phyloP scores from a whole-genome alignment of 2,888 invertebrate genomes.

The Andrena fulva region DNA sequence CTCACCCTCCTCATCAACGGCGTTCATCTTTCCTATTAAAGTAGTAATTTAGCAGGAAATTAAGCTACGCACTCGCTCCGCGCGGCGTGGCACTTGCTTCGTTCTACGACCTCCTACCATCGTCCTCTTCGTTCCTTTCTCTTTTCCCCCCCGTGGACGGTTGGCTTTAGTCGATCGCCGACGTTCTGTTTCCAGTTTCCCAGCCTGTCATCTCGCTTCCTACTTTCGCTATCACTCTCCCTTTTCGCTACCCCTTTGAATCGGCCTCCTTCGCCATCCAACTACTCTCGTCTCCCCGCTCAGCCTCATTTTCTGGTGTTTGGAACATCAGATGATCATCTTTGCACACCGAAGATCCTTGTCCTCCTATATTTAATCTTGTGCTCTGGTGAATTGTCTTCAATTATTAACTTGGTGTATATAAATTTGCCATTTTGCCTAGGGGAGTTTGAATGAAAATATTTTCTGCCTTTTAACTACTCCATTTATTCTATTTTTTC shows the following conservation, averaged over 20 bases:
- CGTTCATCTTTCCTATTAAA: slow-evolving; percentile 85
- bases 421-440: too few relatives aligned
- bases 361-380: too few relatives aligned
- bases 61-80: slow-evolving; percentile 83
- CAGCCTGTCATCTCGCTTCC: slow-evolving; percentile 15
- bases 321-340: background rate
- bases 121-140: slow-evolving; percentile 35
- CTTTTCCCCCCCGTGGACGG: slow-evolving; percentile 20
- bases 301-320: slow-evolving; percentile 8
- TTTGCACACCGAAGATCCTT: too few relatives aligned
- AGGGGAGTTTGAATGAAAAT: too few relatives aligned
- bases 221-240: background rate
- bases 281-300: slow-evolving; percentile 21
- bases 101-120: slow-evolving; percentile 69
- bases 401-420: too few relatives aligned
- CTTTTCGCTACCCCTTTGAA: slow-evolving; percentile 4
- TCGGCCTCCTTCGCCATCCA: slow-evolving; percentile 16
- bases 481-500: too few relatives aligned
- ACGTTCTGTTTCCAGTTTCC: slow-evolving; percentile 50
- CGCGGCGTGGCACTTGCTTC: slow-evolving; percentile 77
- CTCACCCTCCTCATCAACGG: slow-evolving; percentile 85
- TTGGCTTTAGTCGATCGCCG: slow-evolving; percentile 51
- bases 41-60: slow-evolving; percentile 85
- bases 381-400: too few relatives aligned
- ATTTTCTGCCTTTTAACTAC: too few relatives aligned